Evolutionary conservation across 2,888 invertebrate genomes (phyloP).

Genomic region (Drosophila neotestacea): DNA sequence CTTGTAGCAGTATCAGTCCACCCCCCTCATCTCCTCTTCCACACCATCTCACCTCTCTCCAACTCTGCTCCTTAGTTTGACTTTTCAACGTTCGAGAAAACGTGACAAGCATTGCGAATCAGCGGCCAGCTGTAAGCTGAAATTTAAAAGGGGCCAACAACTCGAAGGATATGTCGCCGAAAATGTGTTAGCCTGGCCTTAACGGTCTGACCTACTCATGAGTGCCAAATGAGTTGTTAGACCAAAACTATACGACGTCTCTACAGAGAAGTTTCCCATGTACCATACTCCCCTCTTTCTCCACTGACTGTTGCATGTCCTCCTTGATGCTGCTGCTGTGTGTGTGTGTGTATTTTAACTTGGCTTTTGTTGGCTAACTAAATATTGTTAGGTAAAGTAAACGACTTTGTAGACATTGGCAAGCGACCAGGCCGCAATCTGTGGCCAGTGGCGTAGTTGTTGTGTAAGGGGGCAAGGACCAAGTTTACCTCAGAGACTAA

Average conservation of each 20-base stretch:
- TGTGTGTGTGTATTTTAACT: conserved; percentile 24
- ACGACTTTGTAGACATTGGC: conserved; percentile 72
- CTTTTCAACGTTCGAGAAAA: conserved; percentile 72
- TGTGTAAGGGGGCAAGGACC: background rate
- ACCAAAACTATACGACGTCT: conserved; percentile 40
- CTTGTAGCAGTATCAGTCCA: conserved; percentile 49
- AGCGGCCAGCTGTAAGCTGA: conserved; percentile 48
- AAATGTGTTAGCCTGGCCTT: conserved; percentile 51
- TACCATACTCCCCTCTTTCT: too few relatives aligned
- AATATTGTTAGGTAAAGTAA: conserved; percentile 80
- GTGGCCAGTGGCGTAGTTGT: conserved; percentile 51
- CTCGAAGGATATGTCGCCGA: conserved; percentile 65
- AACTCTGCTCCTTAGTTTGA: conserved; percentile 38
- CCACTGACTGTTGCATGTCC: conserved; percentile 15
- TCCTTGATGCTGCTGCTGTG: background rate
- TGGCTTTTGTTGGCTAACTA: conserved; percentile 76
- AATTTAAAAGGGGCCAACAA: conserved; percentile 60
- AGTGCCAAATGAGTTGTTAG: conserved; percentile 78
- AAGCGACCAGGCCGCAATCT: conserved; percentile 38
- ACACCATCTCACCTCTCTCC: background rate
- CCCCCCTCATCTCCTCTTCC: conserved; percentile 1
- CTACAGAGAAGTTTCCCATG: conserved; percentile 42
- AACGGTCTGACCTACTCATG: conserved; percentile 80
- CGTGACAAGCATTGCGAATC: conserved; percentile 72
- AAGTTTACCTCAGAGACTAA: conserved; percentile 2